Percentiles rank a stretch among this genome's conserved stretches.
phyloP scores from a whole-genome alignment of 2,797 vertebrate genomes.

The Hapalemur alaotrensis region DNA sequence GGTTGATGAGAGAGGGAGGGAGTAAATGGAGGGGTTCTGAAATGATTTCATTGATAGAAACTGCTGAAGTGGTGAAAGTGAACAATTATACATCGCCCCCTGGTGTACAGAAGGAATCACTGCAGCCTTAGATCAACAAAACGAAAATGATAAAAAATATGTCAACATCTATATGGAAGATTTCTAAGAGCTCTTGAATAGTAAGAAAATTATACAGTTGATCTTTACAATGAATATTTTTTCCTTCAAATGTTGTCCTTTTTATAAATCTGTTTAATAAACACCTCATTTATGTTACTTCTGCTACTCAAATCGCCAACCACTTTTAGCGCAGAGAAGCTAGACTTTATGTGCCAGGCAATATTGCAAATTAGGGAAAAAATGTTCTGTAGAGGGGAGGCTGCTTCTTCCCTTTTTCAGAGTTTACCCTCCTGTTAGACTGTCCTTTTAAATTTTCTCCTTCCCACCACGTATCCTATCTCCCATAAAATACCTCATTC shows the following conservation, averaged over 20 bases:
- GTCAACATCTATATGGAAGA: not conserved
- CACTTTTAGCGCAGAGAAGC: not conserved
- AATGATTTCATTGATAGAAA: not conserved
- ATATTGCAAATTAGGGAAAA: not conserved
- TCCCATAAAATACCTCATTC: not conserved
- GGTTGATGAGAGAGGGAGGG: not conserved
- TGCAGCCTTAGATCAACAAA: not conserved
- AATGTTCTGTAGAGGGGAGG: not conserved
- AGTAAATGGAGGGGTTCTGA: not conserved
- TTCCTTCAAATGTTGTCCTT: not conserved
- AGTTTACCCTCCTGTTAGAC: not conserved
- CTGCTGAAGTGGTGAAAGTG: not conserved
- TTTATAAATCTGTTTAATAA: not conserved
- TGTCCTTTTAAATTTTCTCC: not conserved
- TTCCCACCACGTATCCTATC: not conserved
- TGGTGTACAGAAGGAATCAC: not conserved
- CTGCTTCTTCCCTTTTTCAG: not conserved
- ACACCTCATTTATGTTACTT: not conserved
- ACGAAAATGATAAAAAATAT: not conserved
- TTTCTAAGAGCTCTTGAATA: not conserved
- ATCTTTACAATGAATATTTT: not conserved
- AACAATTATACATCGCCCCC: not conserved
- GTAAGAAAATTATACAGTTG: not conserved
- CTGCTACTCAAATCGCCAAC: not conserved
- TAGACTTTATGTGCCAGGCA: not conserved